Percentiles rank a stretch among this genome's conserved stretches.
These are phyloP conservation scores for Platysternon megacephalum DNA, from an alignment of 2,113 vertebrate genomes.

Conservation along the genomic window DNA sequence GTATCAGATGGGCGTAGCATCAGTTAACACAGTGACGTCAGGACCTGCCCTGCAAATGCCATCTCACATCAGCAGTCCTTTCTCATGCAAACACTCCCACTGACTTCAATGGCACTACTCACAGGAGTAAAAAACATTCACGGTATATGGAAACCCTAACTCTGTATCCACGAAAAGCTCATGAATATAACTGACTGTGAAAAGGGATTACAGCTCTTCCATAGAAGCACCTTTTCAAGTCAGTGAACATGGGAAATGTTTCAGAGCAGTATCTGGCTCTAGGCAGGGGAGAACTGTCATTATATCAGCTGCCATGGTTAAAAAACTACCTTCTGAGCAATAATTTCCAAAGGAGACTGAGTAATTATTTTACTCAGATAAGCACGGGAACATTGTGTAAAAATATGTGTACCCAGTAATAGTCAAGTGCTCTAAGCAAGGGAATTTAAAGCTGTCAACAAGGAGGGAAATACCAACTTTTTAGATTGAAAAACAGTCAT, in stretches of 20 bases:
- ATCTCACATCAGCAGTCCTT: background rate
- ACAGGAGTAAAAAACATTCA: background rate
- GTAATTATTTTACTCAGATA: constrained; percentile 38
- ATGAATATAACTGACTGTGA: background rate
- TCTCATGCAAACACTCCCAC: background rate
- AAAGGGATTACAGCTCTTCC: accelerated
- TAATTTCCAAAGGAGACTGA: constrained; percentile 13
- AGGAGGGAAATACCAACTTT: constrained; percentile 36
- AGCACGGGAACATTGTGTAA: constrained; percentile 41
- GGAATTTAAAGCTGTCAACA: constrained; percentile 59
- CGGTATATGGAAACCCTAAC: accelerated
- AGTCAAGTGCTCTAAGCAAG: background rate
- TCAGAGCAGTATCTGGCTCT: background rate
- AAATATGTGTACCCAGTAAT: background rate
- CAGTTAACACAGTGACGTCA: background rate
- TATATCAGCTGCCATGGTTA: accelerated
- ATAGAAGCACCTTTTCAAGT: background rate
- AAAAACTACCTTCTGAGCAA: constrained; percentile 11
- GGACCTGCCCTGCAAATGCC: background rate
- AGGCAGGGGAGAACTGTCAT: accelerated
- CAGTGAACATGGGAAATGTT: background rate
- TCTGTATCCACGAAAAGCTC: accelerated
- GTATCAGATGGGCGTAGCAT: background rate
- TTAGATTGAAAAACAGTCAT: constrained; percentile 44
- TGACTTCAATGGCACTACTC: background rate